These are phyloP conservation scores for Asobara japonica DNA, from an alignment of 1,140 invertebrate species.

Conservation along the genomic window DNA sequence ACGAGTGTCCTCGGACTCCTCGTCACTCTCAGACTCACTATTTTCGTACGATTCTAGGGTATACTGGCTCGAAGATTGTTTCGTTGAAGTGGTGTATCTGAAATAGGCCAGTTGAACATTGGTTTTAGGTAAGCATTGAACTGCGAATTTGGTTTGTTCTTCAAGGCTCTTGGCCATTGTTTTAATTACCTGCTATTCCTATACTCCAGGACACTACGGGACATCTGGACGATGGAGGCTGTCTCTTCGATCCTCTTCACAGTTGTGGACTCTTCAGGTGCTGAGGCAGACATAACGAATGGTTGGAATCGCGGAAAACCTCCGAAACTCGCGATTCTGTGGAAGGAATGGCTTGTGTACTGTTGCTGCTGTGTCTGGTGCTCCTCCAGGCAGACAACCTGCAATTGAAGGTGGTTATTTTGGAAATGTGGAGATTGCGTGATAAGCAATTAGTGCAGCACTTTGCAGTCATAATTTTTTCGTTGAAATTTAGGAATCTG, in stretches of 20 bases:
- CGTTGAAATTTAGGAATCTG: no score
- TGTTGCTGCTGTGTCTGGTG: constrained; percentile 43
- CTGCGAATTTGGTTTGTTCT: no score
- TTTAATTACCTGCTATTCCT: constrained; percentile 56
- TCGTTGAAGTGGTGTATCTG: constrained; percentile 56
- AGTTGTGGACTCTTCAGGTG: constrained; percentile 43
- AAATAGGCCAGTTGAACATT: constrained; percentile 18
- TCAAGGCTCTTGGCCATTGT: neutral
- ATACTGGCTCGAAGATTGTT: constrained; percentile 49
- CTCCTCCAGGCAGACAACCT: constrained; percentile 46
- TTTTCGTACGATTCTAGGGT: constrained; percentile 52
- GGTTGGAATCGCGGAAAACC: constrained; percentile 60
- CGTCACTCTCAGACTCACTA: constrained; percentile 65
- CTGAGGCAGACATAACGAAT: constrained; percentile 60
- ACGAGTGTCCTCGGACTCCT: constrained; percentile 59
- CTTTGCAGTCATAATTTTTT: no score
- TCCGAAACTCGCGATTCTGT: constrained; percentile 56
- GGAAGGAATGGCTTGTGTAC: constrained; percentile 55
- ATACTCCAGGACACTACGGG: constrained; percentile 61
- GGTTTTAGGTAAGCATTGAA: no score
- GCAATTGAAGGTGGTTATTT: no score
- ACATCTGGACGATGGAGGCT: constrained; percentile 55
- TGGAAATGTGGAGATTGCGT: no score
- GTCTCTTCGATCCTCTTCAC: constrained; percentile 47
- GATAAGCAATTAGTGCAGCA: no score